Percentiles rank a stretch among this genome's conserved stretches.
Evolutionary conservation across 2,113 vertebrate genomes (phyloP).

Genomic region (Acrocephalus kingi): DNA sequence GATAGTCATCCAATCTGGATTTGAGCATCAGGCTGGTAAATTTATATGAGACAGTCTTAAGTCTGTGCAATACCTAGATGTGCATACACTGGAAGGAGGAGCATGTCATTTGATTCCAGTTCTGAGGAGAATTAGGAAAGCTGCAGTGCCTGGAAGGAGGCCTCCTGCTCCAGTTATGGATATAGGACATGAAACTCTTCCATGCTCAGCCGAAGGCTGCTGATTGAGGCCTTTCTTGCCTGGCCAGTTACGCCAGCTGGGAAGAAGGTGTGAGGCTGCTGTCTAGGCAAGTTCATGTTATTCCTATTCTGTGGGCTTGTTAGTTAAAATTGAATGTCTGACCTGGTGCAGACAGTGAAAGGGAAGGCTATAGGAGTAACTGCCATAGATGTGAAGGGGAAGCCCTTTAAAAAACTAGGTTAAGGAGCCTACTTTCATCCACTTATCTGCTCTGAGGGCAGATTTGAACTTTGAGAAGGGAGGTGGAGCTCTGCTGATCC

Average conservation of each 20-base stretch:
- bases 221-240: neutral
- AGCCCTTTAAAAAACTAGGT: neutral
- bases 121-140: neutral
- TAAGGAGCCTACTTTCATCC: neutral
- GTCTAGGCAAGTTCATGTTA: neutral
- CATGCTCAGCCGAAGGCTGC: neutral
- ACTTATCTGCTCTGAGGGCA: neutral
- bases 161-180: neutral
- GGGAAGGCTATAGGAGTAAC: neutral
- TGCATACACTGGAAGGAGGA: fast-evolving
- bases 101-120: neutral
- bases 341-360: neutral
- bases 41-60: fast-evolving
- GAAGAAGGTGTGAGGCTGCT: neutral
- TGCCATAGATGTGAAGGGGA: fast-evolving
- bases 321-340: neutral
- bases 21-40: neutral
- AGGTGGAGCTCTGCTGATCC: neutral
- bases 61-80: neutral
- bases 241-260: neutral
- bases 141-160: neutral
- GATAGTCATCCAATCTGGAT: neutral
- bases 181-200: neutral
- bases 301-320: fast-evolving
- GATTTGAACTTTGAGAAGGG: neutral